Conservation (phyloP, 2,888 invertebrate genomes). For the Agrochola macilenta region DNA sequence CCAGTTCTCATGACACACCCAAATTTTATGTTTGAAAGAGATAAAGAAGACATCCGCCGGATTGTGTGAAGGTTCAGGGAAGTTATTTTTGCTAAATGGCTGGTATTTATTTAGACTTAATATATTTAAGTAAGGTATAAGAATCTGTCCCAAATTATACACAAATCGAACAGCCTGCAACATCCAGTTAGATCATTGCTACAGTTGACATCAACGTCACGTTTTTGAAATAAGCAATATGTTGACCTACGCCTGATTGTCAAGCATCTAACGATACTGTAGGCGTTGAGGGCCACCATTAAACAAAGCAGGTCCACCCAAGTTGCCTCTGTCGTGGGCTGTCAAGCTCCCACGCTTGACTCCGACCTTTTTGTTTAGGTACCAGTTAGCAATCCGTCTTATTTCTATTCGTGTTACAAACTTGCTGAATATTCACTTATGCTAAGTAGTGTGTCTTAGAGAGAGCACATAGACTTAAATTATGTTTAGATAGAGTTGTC, state of each 20-base stretch:
- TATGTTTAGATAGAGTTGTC: conserved; percentile 67
- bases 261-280: conserved; percentile 71
- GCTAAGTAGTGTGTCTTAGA: conserved; percentile 76
- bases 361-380: conserved; percentile 81
- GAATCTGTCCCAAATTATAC: conserved; percentile 20
- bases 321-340: conserved; percentile 81
- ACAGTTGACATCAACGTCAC: conserved; percentile 8
- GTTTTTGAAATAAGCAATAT: conserved; percentile 36
- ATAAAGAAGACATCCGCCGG: conserved; percentile 87
- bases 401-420: conserved; percentile 75
- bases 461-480: conserved; percentile 73
- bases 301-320: conserved; percentile 80
- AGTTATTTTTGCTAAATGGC: conserved; percentile 61
- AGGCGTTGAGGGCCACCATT: conserved; percentile 80
- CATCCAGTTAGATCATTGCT: not conserved
- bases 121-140: conserved; percentile 33
- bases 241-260: conserved; percentile 68
- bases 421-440: conserved; percentile 84
- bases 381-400: conserved; percentile 77
- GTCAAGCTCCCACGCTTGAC: conserved; percentile 81
- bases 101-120: conserved; percentile 56
- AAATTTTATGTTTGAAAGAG: conserved; percentile 81
- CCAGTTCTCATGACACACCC: conserved; percentile 83
- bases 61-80: conserved; percentile 76
- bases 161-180: conserved; percentile 10